A percentile compares a stretch with the other conserved stretches of the same genome.
Conservation (phyloP, 1,140 invertebrate genomes). For the Gryllus bimaculatus region DNA sequence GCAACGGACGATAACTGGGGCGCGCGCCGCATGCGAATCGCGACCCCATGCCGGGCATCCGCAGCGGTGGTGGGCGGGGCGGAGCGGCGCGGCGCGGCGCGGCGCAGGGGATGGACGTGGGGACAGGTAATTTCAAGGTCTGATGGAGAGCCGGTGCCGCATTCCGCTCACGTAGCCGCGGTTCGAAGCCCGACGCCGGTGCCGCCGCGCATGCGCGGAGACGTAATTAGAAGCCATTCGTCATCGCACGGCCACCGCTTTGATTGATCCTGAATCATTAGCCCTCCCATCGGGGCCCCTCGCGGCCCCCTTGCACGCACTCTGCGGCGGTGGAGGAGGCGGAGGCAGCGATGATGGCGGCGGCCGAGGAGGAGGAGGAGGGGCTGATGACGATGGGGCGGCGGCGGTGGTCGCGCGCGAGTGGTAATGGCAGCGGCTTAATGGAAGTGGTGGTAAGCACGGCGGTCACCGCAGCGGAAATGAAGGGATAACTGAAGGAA, state of each 20-base stretch:
- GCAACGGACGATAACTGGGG: neutral
- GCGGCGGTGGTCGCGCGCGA: too few relatives aligned
- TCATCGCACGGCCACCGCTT: neutral
- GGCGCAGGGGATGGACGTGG: neutral
- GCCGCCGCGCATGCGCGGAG: neutral
- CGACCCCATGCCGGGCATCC: neutral
- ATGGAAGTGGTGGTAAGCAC: too few relatives aligned
- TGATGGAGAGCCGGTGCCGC: neutral
- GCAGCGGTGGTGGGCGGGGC: neutral
- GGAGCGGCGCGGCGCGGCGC: neutral
- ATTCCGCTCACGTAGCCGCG: neutral
- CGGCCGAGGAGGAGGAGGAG: too few relatives aligned
- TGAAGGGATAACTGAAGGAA: too few relatives aligned
- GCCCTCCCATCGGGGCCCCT: neutral
- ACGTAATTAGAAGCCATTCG: conserved; percentile 4
- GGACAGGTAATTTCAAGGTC: conserved; percentile 3
- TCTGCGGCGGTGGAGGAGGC: too few relatives aligned
- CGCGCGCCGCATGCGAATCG: neutral
- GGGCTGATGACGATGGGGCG: neutral
- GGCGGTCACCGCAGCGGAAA: too few relatives aligned
- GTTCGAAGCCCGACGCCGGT: neutral
- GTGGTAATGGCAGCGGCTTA: too few relatives aligned
- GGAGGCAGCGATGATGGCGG: neutral
- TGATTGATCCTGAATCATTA: conserved; percentile 5
- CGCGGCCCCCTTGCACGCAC: too few relatives aligned